Evolutionary conservation across 1,140 invertebrate genomes (phyloP), one percentile per base, ranked within the genome.

Genomic region (Leptinotarsa defecta): DNA sequence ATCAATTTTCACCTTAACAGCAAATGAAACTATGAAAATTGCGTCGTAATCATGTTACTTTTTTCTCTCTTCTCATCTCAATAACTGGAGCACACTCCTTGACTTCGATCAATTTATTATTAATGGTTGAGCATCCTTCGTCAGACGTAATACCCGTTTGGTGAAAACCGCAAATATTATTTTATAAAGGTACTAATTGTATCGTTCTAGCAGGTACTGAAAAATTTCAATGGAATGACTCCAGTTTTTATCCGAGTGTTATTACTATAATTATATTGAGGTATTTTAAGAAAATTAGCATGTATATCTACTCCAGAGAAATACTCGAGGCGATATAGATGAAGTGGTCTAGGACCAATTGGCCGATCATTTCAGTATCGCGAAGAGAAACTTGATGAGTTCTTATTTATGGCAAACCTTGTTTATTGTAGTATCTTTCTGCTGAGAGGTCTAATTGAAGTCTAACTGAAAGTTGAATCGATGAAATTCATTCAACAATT

Each of bases 21-120:
- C 8, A 11, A 43, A 43, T 5, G 34, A 43, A 43, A 11, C 34
- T 11, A 43, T 11, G 8, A 43, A 11, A 43, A 43, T 43, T 43
- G 34, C 34, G 8, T 43, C 11, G 34, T 43, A 43, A 43, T 43
- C 34, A 43, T 11, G 34, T 43, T 19, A 57, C 15, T 15, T 57
- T 57, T 57, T 57, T 57, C n/a, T 15, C 4, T 57, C 52, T 17
- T 57, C 52, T 57, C 4, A 57, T 57, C n/a, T 57, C 52, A 57
- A 15, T 57, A 57, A 57, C 52, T 57, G 6, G 52, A 17, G 52
- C 52, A 57, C 52, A 57, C 15, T 15, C 52, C 17, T 57, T 8
- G n/a, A 57, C 52, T 17, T 19, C 52, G n/a, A 57, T 57, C 52
- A 57, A 57, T 57, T 57, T 57, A 57, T 57, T n/a, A 57, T 57